Percentiles rank a stretch among this genome's conserved stretches.
phyloP scores from a whole-genome alignment of 2,888 invertebrate genomes.

The Hanleya hanleyi region DNA sequence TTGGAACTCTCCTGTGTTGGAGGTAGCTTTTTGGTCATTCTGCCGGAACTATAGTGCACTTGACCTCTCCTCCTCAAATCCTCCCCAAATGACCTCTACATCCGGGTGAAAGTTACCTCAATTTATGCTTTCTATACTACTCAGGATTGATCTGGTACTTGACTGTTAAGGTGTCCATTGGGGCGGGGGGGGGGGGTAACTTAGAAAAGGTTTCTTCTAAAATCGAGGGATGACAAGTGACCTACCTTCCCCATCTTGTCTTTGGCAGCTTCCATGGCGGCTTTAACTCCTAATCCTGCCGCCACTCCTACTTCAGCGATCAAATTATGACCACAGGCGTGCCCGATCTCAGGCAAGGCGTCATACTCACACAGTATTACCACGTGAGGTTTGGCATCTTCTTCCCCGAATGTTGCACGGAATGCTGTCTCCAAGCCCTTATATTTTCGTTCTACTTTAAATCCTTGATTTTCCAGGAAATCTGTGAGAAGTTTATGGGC shows the following conservation, averaged over 20 bases:
- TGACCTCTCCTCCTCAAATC: too few species aligned
- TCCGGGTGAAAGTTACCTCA: too few species aligned
- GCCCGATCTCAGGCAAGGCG: constrained; percentile 58
- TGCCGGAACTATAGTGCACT: too few species aligned
- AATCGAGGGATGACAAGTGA: too few species aligned
- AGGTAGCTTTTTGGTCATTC: too few species aligned
- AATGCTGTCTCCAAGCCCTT: constrained; percentile 54
- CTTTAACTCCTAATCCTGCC: constrained; percentile 61
- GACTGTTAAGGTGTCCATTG: too few species aligned
- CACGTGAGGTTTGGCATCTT: constrained; percentile 50
- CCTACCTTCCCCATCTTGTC: constrained; percentile 44
- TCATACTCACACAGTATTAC: constrained; percentile 66
- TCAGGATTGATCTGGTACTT: too few species aligned
- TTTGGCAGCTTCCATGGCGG: constrained; percentile 48
- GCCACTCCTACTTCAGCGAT: constrained; percentile 45
- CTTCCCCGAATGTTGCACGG: constrained; percentile 44
- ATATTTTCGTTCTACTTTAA: constrained; percentile 58
- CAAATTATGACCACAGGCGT: constrained; percentile 73
- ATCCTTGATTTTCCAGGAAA: constrained; percentile 56
- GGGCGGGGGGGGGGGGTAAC: too few species aligned
- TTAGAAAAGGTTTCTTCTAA: too few species aligned
- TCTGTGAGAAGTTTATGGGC: constrained; percentile 61
- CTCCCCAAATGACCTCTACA: too few species aligned
- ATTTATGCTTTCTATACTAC: too few species aligned
- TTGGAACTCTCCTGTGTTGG: too few species aligned